Evolutionary conservation across 2,888 invertebrate species (phyloP), one percentile per base, ranked within the genome.

Genomic region (Harpagoxenus sublaevis): DNA sequence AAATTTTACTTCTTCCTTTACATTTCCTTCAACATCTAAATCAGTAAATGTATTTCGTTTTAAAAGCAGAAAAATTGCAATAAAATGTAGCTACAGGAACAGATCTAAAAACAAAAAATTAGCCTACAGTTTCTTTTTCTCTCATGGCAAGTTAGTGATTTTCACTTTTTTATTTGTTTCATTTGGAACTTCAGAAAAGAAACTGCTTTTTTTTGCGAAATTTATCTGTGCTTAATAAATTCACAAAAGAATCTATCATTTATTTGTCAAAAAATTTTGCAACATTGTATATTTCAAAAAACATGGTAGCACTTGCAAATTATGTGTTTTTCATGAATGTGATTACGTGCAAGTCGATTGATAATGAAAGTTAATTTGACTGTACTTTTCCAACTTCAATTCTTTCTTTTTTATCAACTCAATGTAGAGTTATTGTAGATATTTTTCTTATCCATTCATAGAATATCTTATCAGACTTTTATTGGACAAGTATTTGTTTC

Each of bases 391-490:
- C 3, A 60, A 35, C 3, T 23, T 55, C 18, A 57, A n/a, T 5
- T 66, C 28, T 18, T 65, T 18, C 5, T 73, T 48, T 35, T 10
- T 23, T 39, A 28, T 75, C 48, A 10, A 18, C 10, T 63, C 12
- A 23, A 23, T 74, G 15, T 9, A 8, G 42, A n/a, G 8, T 35
- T 73, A 3, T 35, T 73, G 5, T 10, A 48, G 9, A 62, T 42
- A 28, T 35, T 79, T 77, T 65, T 68, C 31, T 51, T 60, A 48
- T 82, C 31, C 42, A 23, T 60, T 55, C 39, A 42, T 3, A 9
- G 9, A 35, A 48, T 48, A 0, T 15, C n/a, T 74, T 62, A 62
- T 48, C 28, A 48, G 10, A n/a, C 35, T 55, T 62, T 63, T 63
- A n/a, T 12, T 12, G 1, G 12, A 31, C 9, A 70, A n/a, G n/a